Base-by-base conservation (phyloP, 1,140 invertebrate species). In the Euura lappo region DNA sequence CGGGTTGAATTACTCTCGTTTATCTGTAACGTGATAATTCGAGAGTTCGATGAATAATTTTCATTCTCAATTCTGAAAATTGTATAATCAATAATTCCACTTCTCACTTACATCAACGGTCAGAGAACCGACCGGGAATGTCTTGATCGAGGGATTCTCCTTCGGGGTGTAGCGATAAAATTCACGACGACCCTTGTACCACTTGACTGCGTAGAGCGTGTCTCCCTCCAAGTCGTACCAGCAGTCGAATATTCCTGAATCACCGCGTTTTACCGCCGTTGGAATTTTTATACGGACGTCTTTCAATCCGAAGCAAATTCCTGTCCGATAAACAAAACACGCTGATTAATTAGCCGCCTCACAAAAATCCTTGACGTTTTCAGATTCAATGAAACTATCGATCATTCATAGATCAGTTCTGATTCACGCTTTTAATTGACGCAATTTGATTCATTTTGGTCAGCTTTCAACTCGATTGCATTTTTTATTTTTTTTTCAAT, bases 191-290 rank as follows among this genome's bases (percentile, higher is more conserved):
- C 92, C 93, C 74, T 92, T 90, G 86, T 96, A 96, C 94, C 94
- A 96, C 88, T 96, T 96, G 77, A 96, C 93, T 73, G 93, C 92
- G 86, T 96, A 96, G 71, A 96, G 88, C 46, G 90, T 90, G 76
- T 94, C 93, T 45, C 90, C 90, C 81, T 94, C 94, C 82, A 94
- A 88, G 84, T 95, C 93, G 83, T 94, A 96, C 82, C 91, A 90
- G 84, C 94, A 96, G 80, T 91, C 91, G 79, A 96, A 90, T 74
- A 90, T 89, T 45, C 92, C 93, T 47, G 90, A 90, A 72, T 92
- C 90, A 60, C 93, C 93, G 60, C 91, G 90, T 79, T 90, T 90
- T 60, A 93, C 93, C 45, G 92, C 92, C 79, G 90, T 89, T 44
- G 94, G 93, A 78, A 93, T 91, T 79, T 90, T 89, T 80, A 94